Percentiles rank a stretch among this genome's conserved stretches.
These are phyloP conservation scores for Hyalella azteca DNA, from an alignment of 2,888 invertebrate species.

Conservation along the genomic window DNA sequence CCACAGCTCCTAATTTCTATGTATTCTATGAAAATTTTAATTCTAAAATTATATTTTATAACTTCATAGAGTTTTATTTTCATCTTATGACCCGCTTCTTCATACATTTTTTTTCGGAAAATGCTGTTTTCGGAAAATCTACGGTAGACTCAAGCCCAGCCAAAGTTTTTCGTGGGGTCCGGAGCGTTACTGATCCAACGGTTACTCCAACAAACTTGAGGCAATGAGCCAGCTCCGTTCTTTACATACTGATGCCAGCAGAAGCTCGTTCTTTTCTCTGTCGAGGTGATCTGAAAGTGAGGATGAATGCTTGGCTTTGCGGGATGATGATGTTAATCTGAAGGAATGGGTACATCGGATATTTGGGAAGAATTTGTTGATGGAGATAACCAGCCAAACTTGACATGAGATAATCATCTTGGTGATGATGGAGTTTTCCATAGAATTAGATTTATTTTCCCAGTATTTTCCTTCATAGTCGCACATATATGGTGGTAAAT, in stretches of 20 bases:
- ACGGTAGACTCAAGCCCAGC: not conserved
- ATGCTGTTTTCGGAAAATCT: not conserved
- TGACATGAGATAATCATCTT: not conserved
- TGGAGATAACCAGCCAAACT: not conserved
- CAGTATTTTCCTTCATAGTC: not conserved
- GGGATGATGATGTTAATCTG: not conserved
- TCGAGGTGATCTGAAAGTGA: not conserved
- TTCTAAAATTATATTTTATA: not conserved
- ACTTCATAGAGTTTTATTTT: not conserved
- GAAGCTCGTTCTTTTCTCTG: not conserved
- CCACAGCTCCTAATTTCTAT: too few relatives aligned
- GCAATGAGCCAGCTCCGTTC: conserved; percentile 9
- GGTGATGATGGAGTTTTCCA: not conserved
- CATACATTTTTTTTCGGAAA: not conserved
- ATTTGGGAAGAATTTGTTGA: not conserved
- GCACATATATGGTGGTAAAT: not conserved
- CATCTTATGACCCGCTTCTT: not conserved
- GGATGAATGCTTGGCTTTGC: not conserved
- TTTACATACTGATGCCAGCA: conserved; percentile 27
- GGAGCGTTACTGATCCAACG: not conserved
- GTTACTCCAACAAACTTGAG: conserved; percentile 2
- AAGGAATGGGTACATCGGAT: not conserved
- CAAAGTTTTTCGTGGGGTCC: not conserved
- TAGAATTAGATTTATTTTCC: not conserved
- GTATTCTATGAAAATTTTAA: not conserved